These are phyloP conservation scores for Terrapene triunguis DNA, from an alignment of 2,113 vertebrate species.

Conservation along the genomic window DNA sequence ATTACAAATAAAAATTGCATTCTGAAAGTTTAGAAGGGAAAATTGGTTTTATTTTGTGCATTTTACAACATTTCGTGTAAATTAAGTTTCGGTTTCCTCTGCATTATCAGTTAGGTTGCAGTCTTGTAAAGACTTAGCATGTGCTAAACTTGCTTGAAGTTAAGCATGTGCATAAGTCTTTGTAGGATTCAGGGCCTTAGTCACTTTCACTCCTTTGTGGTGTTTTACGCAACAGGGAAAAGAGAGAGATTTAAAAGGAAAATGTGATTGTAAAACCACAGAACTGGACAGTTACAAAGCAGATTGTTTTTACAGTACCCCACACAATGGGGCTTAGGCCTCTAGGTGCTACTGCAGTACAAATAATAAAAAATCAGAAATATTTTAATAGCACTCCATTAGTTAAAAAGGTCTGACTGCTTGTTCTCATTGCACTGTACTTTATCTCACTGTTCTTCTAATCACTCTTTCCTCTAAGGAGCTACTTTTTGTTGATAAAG, in stretches of 20 bases:
- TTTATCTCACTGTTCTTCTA: background rate
- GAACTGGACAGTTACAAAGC: background rate
- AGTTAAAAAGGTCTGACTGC: background rate
- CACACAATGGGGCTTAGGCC: no score
- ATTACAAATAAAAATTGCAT: background rate
- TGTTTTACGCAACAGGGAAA: background rate
- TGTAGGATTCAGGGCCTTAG: background rate
- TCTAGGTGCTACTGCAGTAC: background rate
- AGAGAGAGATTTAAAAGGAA: background rate
- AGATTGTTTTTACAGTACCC: background rate
- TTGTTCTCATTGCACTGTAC: background rate
- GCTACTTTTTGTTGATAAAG: background rate
- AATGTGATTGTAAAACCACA: background rate
- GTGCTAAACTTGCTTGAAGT: background rate
- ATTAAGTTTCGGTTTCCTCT: background rate
- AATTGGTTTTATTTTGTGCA: background rate
- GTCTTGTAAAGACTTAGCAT: background rate
- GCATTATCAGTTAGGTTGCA: background rate
- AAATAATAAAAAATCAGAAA: background rate
- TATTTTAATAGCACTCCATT: background rate
- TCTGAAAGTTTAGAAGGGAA: background rate
- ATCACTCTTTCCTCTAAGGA: background rate
- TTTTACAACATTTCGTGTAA: background rate
- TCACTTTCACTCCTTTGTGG: background rate
- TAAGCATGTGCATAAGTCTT: background rate